Base-by-base conservation (phyloP, 92 coral and sea anemone species). In the Porites lobata region DNA sequence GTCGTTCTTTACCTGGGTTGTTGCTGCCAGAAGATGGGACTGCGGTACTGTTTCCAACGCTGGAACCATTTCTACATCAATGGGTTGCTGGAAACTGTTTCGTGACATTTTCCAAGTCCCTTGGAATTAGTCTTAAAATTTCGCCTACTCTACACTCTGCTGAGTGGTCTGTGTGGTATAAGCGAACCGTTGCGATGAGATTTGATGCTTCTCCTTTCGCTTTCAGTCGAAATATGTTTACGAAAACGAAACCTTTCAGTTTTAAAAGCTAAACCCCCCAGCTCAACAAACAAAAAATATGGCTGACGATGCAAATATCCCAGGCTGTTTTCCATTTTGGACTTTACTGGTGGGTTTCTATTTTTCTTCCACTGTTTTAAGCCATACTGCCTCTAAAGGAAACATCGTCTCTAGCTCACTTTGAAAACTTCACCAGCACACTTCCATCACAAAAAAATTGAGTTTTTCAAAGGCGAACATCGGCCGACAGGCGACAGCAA, bases 1-100 rank as follows among this genome's bases (percentile, higher is more conserved):
- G 1, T 82, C 77, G 79, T 98, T 98, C 14, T 20, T 50, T 5
- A 98, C 98, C 86, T 98, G 99, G 43, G 82, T 83, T 24, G 78
- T 87, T 24, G 70, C 90, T 50, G 85, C 81, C 72, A 93, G 17
- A 6, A 86, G 93, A 53, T 90, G 50, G 2, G 82, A 29, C 74
- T 90, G 96, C 1, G 82, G 85, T 0, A 74, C 84, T 3, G 81
- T 82, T 50, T 87, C 86, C 11, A 64, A 70, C 24, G 83, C 89
- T 19, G 80, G 62, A 3, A 17, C 69, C 96, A 93, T 93, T 19
- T 88, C 94, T 8, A 85, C 87, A 57, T 84, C 92, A 0, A 53
- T 68, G 18, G 90, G 83, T 85, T 50, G 90, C 79, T 38, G 47
- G 47, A 38, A 38, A 38, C 47, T 90, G 93, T 76, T 85, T 77